A percentile compares a stretch with the other conserved stretches of the same genome.
Evolutionary conservation across 2,797 vertebrate genomes (phyloP).

Genomic region (Pangasius djambal): DNA sequence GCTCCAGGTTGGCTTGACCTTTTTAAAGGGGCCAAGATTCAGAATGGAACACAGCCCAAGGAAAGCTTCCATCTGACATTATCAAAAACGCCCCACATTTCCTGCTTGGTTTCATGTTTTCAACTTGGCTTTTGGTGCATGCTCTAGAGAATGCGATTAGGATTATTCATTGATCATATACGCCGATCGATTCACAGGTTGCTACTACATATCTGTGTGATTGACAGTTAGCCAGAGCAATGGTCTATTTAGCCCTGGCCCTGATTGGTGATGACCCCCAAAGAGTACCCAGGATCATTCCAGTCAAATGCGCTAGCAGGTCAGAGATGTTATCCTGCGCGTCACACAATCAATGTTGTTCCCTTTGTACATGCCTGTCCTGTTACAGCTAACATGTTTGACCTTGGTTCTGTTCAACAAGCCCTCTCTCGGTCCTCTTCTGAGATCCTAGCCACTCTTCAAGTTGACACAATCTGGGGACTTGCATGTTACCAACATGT

Average conservation of each 20-base stretch:
- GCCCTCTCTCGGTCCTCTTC: not conserved
- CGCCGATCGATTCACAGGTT: slow-evolving; percentile 6
- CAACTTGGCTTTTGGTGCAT: slow-evolving; percentile 14
- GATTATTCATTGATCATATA: slow-evolving; percentile 25
- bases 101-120: slow-evolving; percentile 28
- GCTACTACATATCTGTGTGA: slow-evolving; percentile 8
- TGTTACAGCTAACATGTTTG: slow-evolving; percentile 39
- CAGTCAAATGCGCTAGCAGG: slow-evolving; percentile 71
- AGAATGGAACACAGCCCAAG: slow-evolving; percentile 53
- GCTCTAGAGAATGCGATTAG: not conserved
- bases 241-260: slow-evolving; percentile 67
- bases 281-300: slow-evolving; percentile 73
- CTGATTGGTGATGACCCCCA: slow-evolving; percentile 73
- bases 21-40: slow-evolving; percentile 52
- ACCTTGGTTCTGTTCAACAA: slow-evolving; percentile 14
- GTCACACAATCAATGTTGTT: slow-evolving; percentile 48
- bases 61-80: slow-evolving; percentile 49
- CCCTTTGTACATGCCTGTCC: slow-evolving; percentile 23
- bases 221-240: slow-evolving; percentile 60
- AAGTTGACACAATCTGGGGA: not conserved
- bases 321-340: slow-evolving; percentile 58
- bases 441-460: slow-evolving; percentile 5
- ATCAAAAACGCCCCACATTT: slow-evolving; percentile 42
- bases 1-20: slow-evolving; percentile 54
- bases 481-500: not conserved